Conservation (phyloP, 1,140 invertebrate species). For the Lysiphlebus fabarum region DNA sequence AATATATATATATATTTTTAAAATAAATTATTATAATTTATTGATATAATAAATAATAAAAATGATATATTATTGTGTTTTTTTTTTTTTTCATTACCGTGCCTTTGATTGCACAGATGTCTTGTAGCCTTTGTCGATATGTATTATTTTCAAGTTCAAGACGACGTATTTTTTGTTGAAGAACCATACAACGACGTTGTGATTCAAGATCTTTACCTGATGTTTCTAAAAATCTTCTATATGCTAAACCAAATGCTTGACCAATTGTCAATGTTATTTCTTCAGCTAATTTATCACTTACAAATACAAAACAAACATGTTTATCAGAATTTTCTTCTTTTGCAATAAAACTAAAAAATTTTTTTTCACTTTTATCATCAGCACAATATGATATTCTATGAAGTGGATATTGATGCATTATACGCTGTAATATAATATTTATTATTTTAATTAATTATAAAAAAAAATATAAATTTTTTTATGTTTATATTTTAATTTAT, state of each 20-base stretch:
- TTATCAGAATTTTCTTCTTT: constrained; percentile 81
- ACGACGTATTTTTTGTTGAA: constrained; percentile 71
- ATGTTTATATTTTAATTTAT: too few species aligned
- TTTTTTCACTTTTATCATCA: constrained; percentile 95
- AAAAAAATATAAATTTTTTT: too few species aligned
- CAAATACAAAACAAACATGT: constrained; percentile 94
- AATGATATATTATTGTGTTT: too few species aligned
- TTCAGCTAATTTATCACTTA: constrained; percentile 92
- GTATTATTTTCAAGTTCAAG: constrained; percentile 70
- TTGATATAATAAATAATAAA: background rate
- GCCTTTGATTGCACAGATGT: constrained; percentile 56
- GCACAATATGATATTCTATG: constrained; percentile 97
- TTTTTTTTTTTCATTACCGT: constrained; percentile 31
- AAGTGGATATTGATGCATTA: constrained; percentile 92
- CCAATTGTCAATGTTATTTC: constrained; percentile 96
- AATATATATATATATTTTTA: background rate
- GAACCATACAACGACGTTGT: constrained; percentile 66
- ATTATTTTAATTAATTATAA: too few species aligned
- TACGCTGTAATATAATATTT: constrained; percentile 52
- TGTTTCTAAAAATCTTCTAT: constrained; percentile 77
- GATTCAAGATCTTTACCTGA: constrained; percentile 73
- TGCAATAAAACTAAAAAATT: constrained; percentile 95
- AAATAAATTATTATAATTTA: too few species aligned
- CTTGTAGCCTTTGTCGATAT: constrained; percentile 65
- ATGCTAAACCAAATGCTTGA: constrained; percentile 96